phyloP scores from a whole-genome alignment of 2,113 vertebrate species.

The Hystrix cristata region DNA sequence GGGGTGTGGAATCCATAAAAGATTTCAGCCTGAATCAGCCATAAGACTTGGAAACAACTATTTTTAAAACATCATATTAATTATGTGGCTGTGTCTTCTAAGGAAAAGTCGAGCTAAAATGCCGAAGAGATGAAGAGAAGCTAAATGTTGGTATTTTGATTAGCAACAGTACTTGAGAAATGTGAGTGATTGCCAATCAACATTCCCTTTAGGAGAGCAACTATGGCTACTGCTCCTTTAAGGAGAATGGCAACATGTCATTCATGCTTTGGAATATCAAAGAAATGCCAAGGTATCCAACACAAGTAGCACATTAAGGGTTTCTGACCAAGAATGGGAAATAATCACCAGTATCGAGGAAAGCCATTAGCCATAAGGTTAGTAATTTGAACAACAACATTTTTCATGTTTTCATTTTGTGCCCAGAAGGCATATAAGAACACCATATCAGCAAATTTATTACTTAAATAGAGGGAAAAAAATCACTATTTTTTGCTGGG shows the following conservation, averaged over 20 bases:
- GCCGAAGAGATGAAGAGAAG: conserved; percentile 53
- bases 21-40: conserved; percentile 54
- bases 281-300: not conserved
- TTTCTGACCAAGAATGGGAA: conserved; percentile 51
- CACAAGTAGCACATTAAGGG: not conserved
- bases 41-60: conserved; percentile 49
- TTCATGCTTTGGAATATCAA: conserved; percentile 16
- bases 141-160: conserved; percentile 65
- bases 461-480: not conserved
- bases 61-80: conserved; percentile 58
- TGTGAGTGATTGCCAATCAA: conserved; percentile 54
- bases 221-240: not conserved
- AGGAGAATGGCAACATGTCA: conserved; percentile 1
- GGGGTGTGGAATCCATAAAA: conserved; percentile 56
- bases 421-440: conserved; percentile 54
- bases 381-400: conserved; percentile 66
- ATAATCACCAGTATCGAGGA: conserved; percentile 50
- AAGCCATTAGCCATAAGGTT: conserved; percentile 46
- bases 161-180: conserved; percentile 59
- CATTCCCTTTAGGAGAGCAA: conserved; percentile 38
- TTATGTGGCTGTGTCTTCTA: conserved; percentile 47
- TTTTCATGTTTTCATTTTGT: conserved; percentile 63
- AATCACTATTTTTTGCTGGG: conserved; percentile 57
- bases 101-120: conserved; percentile 50
- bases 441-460: conserved; percentile 61